Evolutionary conservation across 2,888 invertebrate species (phyloP), one percentile per base, ranked within the genome.

Genomic region (Amorpha juglandis): DNA sequence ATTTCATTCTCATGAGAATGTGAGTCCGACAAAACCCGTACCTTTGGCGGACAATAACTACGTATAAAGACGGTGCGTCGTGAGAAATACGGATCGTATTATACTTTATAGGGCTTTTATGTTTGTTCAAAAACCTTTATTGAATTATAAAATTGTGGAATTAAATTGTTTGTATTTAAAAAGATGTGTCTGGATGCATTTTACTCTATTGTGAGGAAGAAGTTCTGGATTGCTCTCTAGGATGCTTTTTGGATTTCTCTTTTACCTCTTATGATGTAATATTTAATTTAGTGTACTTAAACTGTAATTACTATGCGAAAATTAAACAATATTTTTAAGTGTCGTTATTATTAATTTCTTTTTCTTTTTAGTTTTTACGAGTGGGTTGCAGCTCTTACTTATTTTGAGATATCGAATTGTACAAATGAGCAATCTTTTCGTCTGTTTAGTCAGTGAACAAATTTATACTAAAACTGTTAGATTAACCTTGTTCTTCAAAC

Each of bases 1-100:
- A 58, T 42, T 58, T 58, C 42, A 58, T 58, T 58, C 58, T 58
- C 58, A 58, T 42, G 58, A 58, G 58, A 58, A 58, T 42, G 58
- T 58, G 58, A 42, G 42, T 38, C 58, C 58, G 58, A 58, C 58
- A 19, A 42, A 42, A 58, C 58, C 58, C 9, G 38, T 58, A 42
- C 58, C 58, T 42, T 19, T 58, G 58, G 42, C 42, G 58, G 58
- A 58, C 55, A 55, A 55, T 58, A 58, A 58, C 38, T 55, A 35
- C 38, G 58, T 58, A 58, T 42, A 58, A 42, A 58, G 58, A 42
- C 58, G 58, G 58, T 19, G 58, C 58, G 19, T 42, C 58, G 58
- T 58, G 58, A 58, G 58, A 58, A 58, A 58, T 58, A 58, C 38
- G 58, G 38, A 58, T 42, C 58, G 42, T 58, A 58, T 58, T 58